phyloP scores from a whole-genome alignment of 2,797 vertebrate genomes.

The Botia almorhae region DNA sequence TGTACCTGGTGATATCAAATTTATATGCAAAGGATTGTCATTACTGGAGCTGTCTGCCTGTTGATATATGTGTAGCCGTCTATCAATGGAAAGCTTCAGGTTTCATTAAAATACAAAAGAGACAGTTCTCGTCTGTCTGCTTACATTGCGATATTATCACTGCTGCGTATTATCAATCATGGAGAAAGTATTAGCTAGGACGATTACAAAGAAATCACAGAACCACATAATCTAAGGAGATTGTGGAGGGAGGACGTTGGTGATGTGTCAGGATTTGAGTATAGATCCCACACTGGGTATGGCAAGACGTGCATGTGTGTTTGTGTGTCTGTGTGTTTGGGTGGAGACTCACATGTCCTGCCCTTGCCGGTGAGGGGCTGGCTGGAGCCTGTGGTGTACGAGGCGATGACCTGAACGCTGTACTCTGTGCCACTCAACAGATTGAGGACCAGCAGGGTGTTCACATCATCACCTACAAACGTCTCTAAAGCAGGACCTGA shows the following conservation, averaged over 20 bases:
- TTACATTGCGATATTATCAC: conserved; percentile 18
- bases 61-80: conserved; percentile 64
- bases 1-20: conserved; percentile 64
- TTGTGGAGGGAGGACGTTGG: neutral
- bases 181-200: conserved; percentile 12
- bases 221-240: conserved; percentile 2
- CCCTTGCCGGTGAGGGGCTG: conserved; percentile 83
- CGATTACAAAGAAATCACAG: conserved; percentile 4
- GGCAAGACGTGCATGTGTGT: neutral
- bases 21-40: conserved; percentile 65
- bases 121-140: neutral
- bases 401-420: conserved; percentile 87
- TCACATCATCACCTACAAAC: conserved; percentile 85
- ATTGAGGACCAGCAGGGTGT: conserved; percentile 87
- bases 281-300: neutral
- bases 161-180: conserved; percentile 9
- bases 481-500: conserved; percentile 85
- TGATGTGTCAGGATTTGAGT: neutral
- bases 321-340: neutral
- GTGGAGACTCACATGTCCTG: conserved; percentile 86
- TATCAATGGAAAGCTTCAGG: conserved; percentile 34
- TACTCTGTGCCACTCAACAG: conserved; percentile 91
- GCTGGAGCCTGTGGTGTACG: conserved; percentile 88
- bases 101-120: conserved; percentile 30
- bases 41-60: conserved; percentile 55